Percentiles rank a stretch among this genome's conserved stretches.
phyloP scores from a whole-genome alignment of 2,797 vertebrate genomes.

The Sitta carolinensis region DNA sequence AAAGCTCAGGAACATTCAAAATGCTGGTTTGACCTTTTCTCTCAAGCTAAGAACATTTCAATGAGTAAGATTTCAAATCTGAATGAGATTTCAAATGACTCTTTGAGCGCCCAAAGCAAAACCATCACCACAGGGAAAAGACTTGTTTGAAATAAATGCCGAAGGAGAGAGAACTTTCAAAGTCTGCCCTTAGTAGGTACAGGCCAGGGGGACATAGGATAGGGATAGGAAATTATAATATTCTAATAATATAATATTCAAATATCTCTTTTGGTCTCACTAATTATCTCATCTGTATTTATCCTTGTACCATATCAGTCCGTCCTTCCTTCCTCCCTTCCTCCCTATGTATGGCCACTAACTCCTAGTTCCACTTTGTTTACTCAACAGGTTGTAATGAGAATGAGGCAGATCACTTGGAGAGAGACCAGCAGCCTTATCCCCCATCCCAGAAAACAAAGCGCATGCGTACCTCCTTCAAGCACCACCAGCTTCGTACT shows the following conservation, averaged over 20 bases:
- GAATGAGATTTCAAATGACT: conserved; percentile 53
- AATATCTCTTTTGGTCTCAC: not conserved
- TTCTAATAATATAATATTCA: not conserved
- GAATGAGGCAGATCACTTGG: conserved; percentile 94
- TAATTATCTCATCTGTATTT: not conserved
- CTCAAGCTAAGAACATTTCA: conserved; percentile 36
- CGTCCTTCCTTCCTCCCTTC: not conserved
- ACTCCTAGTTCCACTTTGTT: not conserved
- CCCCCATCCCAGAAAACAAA: conserved; percentile 98
- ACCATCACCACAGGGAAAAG: conserved; percentile 16
- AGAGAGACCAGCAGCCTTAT: conserved; percentile 96
- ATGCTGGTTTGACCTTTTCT: conserved; percentile 21
- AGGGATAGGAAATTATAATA: not conserved
- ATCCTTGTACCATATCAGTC: not conserved
- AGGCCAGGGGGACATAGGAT: not conserved
- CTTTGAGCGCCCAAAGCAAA: conserved; percentile 38
- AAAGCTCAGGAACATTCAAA: conserved; percentile 23
- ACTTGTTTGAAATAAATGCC: conserved; percentile 40
- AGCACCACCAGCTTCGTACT: conserved; percentile 99
- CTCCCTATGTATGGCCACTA: not conserved
- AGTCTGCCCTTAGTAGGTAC: not conserved
- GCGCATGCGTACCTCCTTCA: conserved; percentile 98
- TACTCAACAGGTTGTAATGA: conserved; percentile 90
- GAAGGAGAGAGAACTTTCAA: conserved; percentile 48
- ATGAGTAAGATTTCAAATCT: conserved; percentile 48